Evolutionary conservation across 2,888 invertebrate genomes (phyloP).

Genomic region (Drosophila histrio): DNA sequence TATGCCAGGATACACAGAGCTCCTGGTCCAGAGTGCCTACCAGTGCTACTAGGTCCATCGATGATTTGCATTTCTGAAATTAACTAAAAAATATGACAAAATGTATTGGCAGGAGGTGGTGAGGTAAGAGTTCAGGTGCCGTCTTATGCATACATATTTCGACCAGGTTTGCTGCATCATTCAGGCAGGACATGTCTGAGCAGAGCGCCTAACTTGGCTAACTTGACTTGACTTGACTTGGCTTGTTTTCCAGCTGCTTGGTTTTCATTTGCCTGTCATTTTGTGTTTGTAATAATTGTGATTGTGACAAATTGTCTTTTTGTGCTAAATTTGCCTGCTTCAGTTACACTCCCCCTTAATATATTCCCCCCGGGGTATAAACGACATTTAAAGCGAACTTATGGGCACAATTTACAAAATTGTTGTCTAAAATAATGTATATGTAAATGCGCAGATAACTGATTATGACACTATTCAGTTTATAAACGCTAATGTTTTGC

Average conservation of each 20-base stretch:
- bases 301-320: slow-evolving; percentile 75
- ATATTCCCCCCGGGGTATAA: not conserved
- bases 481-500: not conserved
- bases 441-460: slow-evolving; percentile 23
- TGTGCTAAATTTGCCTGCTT: slow-evolving; percentile 33
- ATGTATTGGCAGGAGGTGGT: slow-evolving; percentile 21
- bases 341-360: not conserved
- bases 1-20: not conserved
- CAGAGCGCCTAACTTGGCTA: not conserved
- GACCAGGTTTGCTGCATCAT: slow-evolving; percentile 70
- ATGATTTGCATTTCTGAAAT: slow-evolving; percentile 79
- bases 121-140: slow-evolving; percentile 44
- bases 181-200: slow-evolving; percentile 33
- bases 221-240: slow-evolving; percentile 25
- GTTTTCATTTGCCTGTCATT: slow-evolving; percentile 67
- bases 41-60: slow-evolving; percentile 18
- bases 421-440: slow-evolving; percentile 45
- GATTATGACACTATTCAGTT: slow-evolving; percentile 20
- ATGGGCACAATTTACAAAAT: slow-evolving; percentile 27
- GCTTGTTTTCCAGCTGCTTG: slow-evolving; percentile 73
- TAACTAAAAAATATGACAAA: slow-evolving; percentile 76
- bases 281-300: slow-evolving; percentile 70
- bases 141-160: slow-evolving; percentile 34
- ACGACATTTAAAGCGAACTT: slow-evolving; percentile 43
- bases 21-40: not conserved